Percentiles rank a stretch among this genome's conserved stretches.
Conservation (phyloP, 2,888 invertebrate genomes). For the Eupelmus urozonus region DNA sequence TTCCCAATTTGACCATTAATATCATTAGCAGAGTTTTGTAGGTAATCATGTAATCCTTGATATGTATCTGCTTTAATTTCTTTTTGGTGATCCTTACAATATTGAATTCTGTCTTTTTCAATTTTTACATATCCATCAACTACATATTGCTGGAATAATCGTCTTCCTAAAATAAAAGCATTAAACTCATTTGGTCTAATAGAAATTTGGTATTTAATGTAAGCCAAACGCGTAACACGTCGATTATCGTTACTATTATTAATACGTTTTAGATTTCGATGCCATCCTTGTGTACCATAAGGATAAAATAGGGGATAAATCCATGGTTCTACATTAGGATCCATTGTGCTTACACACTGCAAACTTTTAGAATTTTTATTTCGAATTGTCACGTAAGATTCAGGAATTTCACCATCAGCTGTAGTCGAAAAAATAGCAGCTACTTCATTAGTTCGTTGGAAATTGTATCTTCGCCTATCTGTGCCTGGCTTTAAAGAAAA, state of each 20-base stretch:
- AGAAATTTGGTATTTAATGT: not conserved
- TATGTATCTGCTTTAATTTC: not conserved
- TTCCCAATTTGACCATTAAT: not conserved
- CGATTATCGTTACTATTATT: not conserved
- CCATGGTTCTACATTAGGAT: conserved; percentile 4
- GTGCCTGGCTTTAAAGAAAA: not conserved
- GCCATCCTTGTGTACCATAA: not conserved
- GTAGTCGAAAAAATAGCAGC: conserved; percentile 4
- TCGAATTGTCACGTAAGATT: not conserved
- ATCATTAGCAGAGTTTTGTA: not conserved
- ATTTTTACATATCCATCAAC: not conserved
- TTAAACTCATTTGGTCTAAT: conserved; percentile 2
- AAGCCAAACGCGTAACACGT: not conserved
- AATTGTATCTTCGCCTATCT: not conserved
- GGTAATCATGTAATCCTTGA: not conserved
- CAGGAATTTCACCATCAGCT: not conserved
- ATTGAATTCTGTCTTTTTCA: conserved; percentile 7
- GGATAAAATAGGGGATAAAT: not conserved
- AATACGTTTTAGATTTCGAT: not conserved
- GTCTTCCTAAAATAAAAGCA: not conserved
- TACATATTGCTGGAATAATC: not conserved
- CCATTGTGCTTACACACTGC: not conserved
- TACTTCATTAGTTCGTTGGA: conserved; percentile 1
- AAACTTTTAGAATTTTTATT: not conserved
- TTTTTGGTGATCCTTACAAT: conserved; percentile 10